phyloP scores from a whole-genome alignment of 2,797 vertebrate species.

The Myoxocephalus aenaeus region DNA sequence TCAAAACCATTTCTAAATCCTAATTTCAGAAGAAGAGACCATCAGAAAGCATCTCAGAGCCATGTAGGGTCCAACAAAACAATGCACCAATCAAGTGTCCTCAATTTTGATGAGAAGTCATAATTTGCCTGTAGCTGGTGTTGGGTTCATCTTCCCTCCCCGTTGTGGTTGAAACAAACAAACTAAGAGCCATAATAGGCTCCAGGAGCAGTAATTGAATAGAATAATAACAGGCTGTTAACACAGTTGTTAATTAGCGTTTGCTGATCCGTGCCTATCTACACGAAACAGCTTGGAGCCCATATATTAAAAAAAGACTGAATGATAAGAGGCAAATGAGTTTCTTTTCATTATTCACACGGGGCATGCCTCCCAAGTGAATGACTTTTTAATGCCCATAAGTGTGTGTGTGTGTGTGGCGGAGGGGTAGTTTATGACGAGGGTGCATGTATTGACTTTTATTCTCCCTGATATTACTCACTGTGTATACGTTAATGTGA shows the following conservation, averaged over 20 bases:
- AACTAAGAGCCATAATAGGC: constrained; percentile 68
- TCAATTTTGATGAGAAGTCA: constrained; percentile 5
- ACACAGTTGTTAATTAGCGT: constrained; percentile 81
- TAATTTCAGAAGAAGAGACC: neutral
- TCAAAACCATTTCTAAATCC: constrained; percentile 10
- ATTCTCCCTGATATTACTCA: constrained; percentile 11
- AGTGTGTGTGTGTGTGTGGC: neutral
- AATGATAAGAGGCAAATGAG: constrained; percentile 58
- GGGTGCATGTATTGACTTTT: constrained; percentile 7
- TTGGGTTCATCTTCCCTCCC: constrained; percentile 50
- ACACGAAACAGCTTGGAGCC: constrained; percentile 77
- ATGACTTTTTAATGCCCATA: constrained; percentile 45
- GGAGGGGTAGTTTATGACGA: neutral
- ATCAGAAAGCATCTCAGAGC: neutral
- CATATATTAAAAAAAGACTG: constrained; percentile 62
- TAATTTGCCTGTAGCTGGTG: constrained; percentile 38
- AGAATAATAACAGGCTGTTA: constrained; percentile 79
- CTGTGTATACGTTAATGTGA: constrained; percentile 9
- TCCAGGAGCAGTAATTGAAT: constrained; percentile 80
- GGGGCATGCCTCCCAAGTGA: constrained; percentile 33
- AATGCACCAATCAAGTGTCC: neutral
- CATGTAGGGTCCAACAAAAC: neutral
- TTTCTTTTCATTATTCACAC: constrained; percentile 64
- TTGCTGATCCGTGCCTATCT: constrained; percentile 80
- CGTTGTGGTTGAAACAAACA: constrained; percentile 61